Evolutionary conservation across 2,113 vertebrate species (phyloP), one percentile per base, ranked within the genome.

Genomic region (Ochotona curzoniae): DNA sequence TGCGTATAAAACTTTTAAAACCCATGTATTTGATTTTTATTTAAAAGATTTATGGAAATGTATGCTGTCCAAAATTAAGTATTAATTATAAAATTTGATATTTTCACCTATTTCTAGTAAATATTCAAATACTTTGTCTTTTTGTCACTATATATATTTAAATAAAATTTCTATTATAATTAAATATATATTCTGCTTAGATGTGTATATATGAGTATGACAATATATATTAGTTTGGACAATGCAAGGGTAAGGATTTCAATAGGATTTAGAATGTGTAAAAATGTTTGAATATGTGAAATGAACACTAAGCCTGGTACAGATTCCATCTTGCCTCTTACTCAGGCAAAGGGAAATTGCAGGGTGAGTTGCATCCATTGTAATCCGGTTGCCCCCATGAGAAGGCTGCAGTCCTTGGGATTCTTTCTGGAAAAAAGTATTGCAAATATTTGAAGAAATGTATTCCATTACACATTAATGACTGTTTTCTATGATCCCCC

Each of bases 351-450:
- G 1, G 51, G 47, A 57, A 94, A 10, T 66, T 93, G 92, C 14
- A 69, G 0, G 92, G 85, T 47, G 69, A 17, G 5, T 7, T 12
- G 0, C 25, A 9, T 13, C 4, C 81, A 7, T 70, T 93, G 17
- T 11, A 78, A 80, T 57, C 63, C 89, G 51, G 0, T 0, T 95
- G 83, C 23, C 69, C 51, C 69, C 93, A 3, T 17, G n/a, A 94
- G 35, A 60, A 11, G 82, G 5, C 38, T 47, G 35, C 25, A 15
- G 2, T 54, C 71, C 11, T 49, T 15, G 11, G 8, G 64, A 18
- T 90, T 75, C 89, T 90, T 57, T 74, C 90, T 67, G 71, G 93
- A 54, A 0, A 67, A 12, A 89, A 93, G 60, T 90, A 11, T 35
- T 73, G 15, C 2, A 1, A 8, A 7, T n/a, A 49, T 69, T 73